Evolutionary conservation across 2,113 vertebrate species (phyloP), one percentile per base, ranked within the genome.

Genomic region (Proteles cristata): DNA sequence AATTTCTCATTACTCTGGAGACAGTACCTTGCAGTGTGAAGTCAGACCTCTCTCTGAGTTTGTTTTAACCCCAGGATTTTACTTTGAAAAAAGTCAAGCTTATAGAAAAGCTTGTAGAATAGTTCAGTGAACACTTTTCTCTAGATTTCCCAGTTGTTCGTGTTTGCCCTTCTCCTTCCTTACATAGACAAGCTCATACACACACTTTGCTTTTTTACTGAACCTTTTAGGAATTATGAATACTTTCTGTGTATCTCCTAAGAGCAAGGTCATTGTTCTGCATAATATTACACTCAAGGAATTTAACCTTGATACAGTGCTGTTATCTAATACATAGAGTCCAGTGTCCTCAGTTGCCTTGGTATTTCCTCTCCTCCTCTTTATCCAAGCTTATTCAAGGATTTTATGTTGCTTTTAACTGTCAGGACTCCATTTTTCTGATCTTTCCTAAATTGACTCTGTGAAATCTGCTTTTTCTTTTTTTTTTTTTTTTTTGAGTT

Each of bases 1-100:
- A 35, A 35, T 58, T 9, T 50, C 31, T 55, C 28, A 15, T 7
- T 77, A 63, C 4, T 77, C 35, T 69, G 61, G 28, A 98, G 43
- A 80, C 19, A 76, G 1, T 83, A 48, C 35, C 23, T 97, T 81
- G 28, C 1, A n/a, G 71, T 58, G 33, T 48, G 53, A 86, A 23
- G 35, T 43, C 68, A 87, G 26, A 69, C 4, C 4, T 31, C 33
- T 90, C 55, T 77, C 35, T 77, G 25, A 88, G 28, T 19, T 69
- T 61, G 74, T 96, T 94, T 94, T 76, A 88, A 84, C 66, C 45
- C 76, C 21, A 81, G 61, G 9, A 55, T 89, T 93, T 97, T 93
- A n/a, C 96, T 96, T 97, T 93, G 43, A 73, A 95, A 93, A 93
- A 85, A 83, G 19, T 76, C 33, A 81, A 48, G 9, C 33, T 53